Evolutionary conservation across 2,888 invertebrate genomes (phyloP), one percentile per base, ranked within the genome.

Genomic region (Diplolepis rosae): DNA sequence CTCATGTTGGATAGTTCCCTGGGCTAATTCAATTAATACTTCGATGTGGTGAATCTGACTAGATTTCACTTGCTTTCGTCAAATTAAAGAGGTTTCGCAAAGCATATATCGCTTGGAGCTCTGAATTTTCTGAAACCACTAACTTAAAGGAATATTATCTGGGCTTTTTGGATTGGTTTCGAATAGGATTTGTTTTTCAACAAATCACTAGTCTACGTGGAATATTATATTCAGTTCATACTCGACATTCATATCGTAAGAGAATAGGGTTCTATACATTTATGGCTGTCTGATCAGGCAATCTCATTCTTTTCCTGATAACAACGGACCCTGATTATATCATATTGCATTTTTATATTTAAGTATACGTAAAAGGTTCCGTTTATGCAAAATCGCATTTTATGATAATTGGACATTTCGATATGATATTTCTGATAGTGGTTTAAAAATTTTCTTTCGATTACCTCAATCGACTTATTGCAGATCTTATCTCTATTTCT

Each of bases 21-120:
- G 13, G 61, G 24, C 39, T 61, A 61, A 61, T 61, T 61, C 61
- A 61, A 61, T 61, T 39, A 61, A 39, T 61, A 42, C 39, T 61
- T 27, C 7, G 24, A 42, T 27, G 27, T 24, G n/a, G 27, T 42
- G 39, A 27, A 42, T 42, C 24, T 61, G 61, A 39, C 39, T 61
- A 24, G 27, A 22, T n/a, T 61, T 42, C 2, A 18, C 22, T 1
- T 22, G 24, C n/a, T n/a, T 61, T 61, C 39, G 4, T 39, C 39
- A n/a, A 18, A 61, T 61, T 42, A 22, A 39, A 24, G 7, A 24
- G n/a, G 27, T 24, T 61, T 42, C 61, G 24, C 7, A n/a, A 39
- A 39, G n/a, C 4, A n/a, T 6, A 61, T 22, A 22, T 35, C 15
- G n/a, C 24, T 48, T 9, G 18, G 9, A 18, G n/a, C 24, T 48